Conservation (phyloP, 2,888 invertebrate genomes). For the Lysandra coridon region DNA sequence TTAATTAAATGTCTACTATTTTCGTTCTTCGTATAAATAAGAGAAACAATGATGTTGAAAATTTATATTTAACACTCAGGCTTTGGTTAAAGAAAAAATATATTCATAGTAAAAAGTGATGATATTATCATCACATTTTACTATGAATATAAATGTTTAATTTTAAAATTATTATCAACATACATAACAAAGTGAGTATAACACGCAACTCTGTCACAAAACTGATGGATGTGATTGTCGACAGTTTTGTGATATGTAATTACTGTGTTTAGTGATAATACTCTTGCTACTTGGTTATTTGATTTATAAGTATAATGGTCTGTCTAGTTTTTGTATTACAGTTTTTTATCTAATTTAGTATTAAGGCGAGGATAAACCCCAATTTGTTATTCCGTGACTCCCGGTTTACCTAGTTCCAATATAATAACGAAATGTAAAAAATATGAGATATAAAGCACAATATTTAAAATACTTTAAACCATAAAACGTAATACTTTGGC, state of each 20-base stretch:
- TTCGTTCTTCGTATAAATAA: background rate
- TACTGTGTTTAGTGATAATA: background rate
- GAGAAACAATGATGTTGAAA: background rate
- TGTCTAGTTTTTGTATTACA: background rate
- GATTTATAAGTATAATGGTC: background rate
- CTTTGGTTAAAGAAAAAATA: no score
- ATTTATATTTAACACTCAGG: no score
- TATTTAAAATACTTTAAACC: no score
- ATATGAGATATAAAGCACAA: no score
- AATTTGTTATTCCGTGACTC: no score
- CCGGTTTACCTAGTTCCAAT: no score
- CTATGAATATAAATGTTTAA: background rate
- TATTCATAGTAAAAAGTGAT: background rate
- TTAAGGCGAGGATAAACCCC: no score
- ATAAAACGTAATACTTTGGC: no score
- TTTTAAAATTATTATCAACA: background rate
- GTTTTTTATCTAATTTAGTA: no score
- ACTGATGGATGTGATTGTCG: constrained; percentile 1
- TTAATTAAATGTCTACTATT: no score
- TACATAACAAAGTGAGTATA: background rate
- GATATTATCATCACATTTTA: background rate
- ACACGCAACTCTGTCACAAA: background rate
- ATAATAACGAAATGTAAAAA: no score
- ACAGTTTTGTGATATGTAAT: constrained; percentile 2
- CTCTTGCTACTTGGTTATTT: constrained; percentile 1